phyloP scores from a whole-genome alignment of 1,140 invertebrate genomes.

The Bombus impatiens region DNA sequence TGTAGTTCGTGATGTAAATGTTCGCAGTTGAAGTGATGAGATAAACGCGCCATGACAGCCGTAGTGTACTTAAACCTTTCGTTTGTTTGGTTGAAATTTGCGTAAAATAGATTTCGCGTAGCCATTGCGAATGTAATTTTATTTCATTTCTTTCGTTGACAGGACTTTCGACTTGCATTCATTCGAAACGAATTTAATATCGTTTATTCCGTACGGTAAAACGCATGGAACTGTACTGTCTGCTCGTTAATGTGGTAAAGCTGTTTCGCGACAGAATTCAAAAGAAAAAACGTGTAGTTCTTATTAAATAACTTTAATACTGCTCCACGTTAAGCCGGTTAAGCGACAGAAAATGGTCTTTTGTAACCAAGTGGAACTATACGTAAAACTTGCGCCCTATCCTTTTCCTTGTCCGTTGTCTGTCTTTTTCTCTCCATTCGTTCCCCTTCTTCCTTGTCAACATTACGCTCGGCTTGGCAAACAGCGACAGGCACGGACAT shows the following conservation, averaged over 20 bases:
- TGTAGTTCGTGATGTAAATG: background rate
- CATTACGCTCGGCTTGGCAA: slow-evolving; percentile 69
- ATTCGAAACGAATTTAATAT: slow-evolving; percentile 9
- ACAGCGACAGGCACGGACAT: slow-evolving; percentile 65
- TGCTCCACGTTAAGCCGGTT: background rate
- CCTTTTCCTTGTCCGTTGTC: slow-evolving; percentile 23
- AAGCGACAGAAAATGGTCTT: slow-evolving; percentile 49
- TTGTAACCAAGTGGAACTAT: slow-evolving; percentile 46
- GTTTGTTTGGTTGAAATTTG: background rate
- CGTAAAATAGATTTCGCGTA: background rate
- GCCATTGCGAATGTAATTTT: background rate
- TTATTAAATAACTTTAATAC: slow-evolving; percentile 39
- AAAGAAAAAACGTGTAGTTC: background rate
- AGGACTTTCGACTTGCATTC: background rate
- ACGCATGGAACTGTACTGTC: background rate
- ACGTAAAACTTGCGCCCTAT: slow-evolving; percentile 39
- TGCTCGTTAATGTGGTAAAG: background rate
- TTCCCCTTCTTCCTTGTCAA: slow-evolving; percentile 47
- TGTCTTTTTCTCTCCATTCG: slow-evolving; percentile 1
- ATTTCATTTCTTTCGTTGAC: background rate
- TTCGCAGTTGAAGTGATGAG: background rate
- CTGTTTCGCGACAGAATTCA: background rate
- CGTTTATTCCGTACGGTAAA: background rate
- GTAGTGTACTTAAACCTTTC: background rate
- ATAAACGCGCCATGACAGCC: background rate